These are phyloP conservation scores for Caranx melampygus DNA, from an alignment of 2,113 vertebrate species.

Conservation along the genomic window DNA sequence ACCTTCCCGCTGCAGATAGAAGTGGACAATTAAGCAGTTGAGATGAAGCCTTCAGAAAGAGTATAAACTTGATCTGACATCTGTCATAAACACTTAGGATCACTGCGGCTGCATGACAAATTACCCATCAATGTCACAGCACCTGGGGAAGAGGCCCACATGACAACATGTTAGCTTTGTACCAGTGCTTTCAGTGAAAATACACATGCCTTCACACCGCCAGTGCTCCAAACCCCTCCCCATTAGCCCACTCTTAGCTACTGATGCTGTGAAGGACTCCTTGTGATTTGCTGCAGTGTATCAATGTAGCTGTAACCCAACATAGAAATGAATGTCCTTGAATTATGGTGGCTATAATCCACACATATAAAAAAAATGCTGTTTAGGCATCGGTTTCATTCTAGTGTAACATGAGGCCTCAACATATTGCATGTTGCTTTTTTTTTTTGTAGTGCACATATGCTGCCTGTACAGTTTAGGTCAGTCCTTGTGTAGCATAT, in stretches of 20 bases:
- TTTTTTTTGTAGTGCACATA: slow-evolving; percentile 1
- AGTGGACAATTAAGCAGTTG: slow-evolving; percentile 71
- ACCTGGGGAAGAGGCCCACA: slow-evolving; percentile 60
- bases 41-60: slow-evolving; percentile 72
- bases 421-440: neutral
- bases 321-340: neutral
- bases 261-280: slow-evolving; percentile 11
- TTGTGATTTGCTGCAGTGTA: slow-evolving; percentile 3
- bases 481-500: slow-evolving; percentile 15
- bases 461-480: neutral
- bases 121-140: slow-evolving; percentile 68
- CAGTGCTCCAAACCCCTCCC: slow-evolving; percentile 8
- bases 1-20: slow-evolving; percentile 54
- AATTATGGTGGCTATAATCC: neutral
- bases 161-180: slow-evolving; percentile 56
- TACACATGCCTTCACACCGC: slow-evolving; percentile 51
- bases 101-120: slow-evolving; percentile 66
- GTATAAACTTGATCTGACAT: slow-evolving; percentile 79
- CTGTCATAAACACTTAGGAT: slow-evolving; percentile 78
- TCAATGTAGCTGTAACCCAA: neutral
- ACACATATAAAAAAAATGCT: slow-evolving; percentile 8
- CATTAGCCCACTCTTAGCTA: neutral
- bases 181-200: slow-evolving; percentile 31
- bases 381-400: neutral
- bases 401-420: neutral